phyloP scores from a whole-genome alignment of 2,113 vertebrate genomes.

The Amphilophus citrinellus region DNA sequence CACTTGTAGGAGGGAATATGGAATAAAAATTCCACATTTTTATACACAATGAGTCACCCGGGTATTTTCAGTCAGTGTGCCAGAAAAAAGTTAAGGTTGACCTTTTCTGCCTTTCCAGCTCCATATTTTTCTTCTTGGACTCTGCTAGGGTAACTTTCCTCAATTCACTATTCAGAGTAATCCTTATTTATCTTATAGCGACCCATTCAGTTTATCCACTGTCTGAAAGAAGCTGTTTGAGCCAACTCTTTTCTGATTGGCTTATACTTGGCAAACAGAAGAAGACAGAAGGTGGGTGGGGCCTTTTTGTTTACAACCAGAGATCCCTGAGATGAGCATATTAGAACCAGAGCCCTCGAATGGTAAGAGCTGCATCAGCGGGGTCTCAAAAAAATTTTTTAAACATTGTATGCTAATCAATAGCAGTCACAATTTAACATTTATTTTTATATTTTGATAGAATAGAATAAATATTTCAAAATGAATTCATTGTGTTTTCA shows the following conservation, averaged over 20 bases:
- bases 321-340: not conserved
- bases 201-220: not conserved
- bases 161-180: not conserved
- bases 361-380: not conserved
- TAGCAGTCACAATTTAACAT: too few relatives aligned
- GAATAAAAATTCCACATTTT: not conserved
- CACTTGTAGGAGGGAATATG: constrained; percentile 14
- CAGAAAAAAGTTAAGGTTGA: not conserved
- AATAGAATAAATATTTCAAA: too few relatives aligned
- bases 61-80: constrained; percentile 9
- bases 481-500: too few relatives aligned
- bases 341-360: not conserved
- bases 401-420: too few relatives aligned
- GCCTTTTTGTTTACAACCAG: not conserved
- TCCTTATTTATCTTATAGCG: not conserved
- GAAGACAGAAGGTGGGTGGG: not conserved
- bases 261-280: not conserved
- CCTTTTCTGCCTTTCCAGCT: not conserved
- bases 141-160: not conserved
- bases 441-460: too few relatives aligned
- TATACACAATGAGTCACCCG: not conserved
- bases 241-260: not conserved
- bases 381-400: too few relatives aligned
- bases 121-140: not conserved
- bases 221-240: not conserved